Conservation (phyloP, 1,140 invertebrate species). For the Saccostrea cuccullata region DNA sequence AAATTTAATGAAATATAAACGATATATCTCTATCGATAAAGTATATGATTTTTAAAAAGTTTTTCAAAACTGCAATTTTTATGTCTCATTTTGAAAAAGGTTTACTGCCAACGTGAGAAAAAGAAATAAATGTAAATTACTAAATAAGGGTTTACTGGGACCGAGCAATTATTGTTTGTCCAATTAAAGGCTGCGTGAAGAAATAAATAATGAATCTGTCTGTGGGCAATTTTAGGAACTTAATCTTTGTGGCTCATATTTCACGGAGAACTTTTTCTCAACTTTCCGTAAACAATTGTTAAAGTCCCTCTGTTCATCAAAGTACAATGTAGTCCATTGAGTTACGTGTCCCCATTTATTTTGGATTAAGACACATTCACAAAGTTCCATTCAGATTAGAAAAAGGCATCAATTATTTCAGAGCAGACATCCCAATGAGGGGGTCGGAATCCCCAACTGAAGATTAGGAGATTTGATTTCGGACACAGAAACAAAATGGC, state of each 20-base stretch:
- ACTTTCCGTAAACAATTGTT: neutral
- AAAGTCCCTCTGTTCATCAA: neutral
- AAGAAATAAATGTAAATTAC: neutral
- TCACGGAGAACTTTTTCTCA: slow-evolving; percentile 1
- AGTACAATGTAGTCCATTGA: neutral
- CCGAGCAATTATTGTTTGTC: neutral
- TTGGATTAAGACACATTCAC: neutral
- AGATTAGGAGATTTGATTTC: neutral
- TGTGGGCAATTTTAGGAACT: neutral
- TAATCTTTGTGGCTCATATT: neutral
- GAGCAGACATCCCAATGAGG: neutral
- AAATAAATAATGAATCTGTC: neutral
- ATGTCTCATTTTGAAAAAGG: neutral
- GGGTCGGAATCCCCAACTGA: neutral
- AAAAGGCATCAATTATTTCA: slow-evolving; percentile 4
- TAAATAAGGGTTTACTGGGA: neutral
- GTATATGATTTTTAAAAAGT: no score
- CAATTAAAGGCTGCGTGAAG: neutral
- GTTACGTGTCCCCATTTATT: neutral
- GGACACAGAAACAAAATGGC: slow-evolving; percentile 7
- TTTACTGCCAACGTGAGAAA: neutral
- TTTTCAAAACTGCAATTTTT: neutral
- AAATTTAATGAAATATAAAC: no score
- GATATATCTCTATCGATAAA: no score
- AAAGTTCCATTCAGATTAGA: neutral